Base-by-base conservation (phyloP, 2,113 vertebrate genomes). In the zebrafish (Danio rerio) region DNA sequence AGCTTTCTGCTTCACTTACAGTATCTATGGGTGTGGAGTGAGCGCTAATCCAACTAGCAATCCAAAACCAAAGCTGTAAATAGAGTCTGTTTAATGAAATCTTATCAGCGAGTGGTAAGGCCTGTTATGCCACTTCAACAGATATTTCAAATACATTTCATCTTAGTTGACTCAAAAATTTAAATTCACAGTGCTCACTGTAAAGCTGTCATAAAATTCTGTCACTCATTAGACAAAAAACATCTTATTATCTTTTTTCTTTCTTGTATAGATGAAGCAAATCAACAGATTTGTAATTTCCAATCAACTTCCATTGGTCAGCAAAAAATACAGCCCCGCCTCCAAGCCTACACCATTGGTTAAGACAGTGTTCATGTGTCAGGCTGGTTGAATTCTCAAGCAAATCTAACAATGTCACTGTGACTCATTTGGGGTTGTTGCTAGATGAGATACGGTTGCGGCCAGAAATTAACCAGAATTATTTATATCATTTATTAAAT, bases 31-130 rank as follows among this genome's bases (percentile, higher is more conserved):
- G 85, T 87, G 86, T 87, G 85, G 70, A 73, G 86, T 73, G 81
- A 87, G 87, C 84, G 88, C 86, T 92, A 91, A 91, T 91, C 88
- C 89, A 87, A 86, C 87, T 77, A 87, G 84, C 87, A 87, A 83
- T 86, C 72, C 84, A 86, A 81, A 89, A 88, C 86, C 87, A 89
- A 89, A 31, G 92, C 87, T 90, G 89, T 88, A 90, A 91, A 93
- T 90, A 89, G 86, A 88, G 79, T 78, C 69, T 45, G 73, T 84
- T 86, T 84, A 82, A 81, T 84, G 2, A 85, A 69, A 73, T 85
- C 89, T 85, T 82, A 69, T 82, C 68, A 76, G 20, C 70, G 68
- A 84, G 86, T 31, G 79, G 18, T 77, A 83, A 71, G 47, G 81
- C 69, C 78, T 70, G 74, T 79, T 78, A 61, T 7, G 86, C 84